Base-by-base conservation (phyloP, 35 echinoderm and acorn worm species). In the Diadema setosum region DNA sequence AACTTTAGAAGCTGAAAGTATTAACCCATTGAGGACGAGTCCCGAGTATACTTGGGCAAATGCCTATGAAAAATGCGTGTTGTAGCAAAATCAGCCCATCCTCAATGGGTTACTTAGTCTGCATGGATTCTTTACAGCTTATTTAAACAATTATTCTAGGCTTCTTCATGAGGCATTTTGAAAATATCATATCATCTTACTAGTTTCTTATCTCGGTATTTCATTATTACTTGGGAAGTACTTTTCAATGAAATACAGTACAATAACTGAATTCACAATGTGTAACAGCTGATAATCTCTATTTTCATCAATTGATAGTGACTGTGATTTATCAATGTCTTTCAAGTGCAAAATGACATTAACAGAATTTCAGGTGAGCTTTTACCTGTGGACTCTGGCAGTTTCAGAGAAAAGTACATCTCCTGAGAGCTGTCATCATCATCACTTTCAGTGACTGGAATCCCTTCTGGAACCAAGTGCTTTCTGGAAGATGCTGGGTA, bases 401-500 rank as follows among this genome's bases (percentile, higher is more conserved):
- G 80, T 83, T 84, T 44, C 41, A 90, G 46, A 24, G 88, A 90
- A 55, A 90, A 90, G 27, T 65, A 42, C 23, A 90, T 84, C 16
- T 90, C 88, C 59, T 90, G 80, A 33, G 88, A 90, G 46, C 88
- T 83, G 31, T 90, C 88, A n/a, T 90, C 88, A 26, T 70, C 41
- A 26, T 80, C 67, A n/a, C 73, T 67, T 34, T 67, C 27, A 15
- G 63, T 67, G n/a, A n/a, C n/a, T n/a, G n/a, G n/a, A n/a, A n/a
- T n/a, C n/a, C n/a, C n/a, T n/a, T n/a, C n/a, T n/a, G n/a, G n/a
- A n/a, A n/a, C n/a, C n/a, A n/a, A n/a, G n/a, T n/a, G n/a, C n/a
- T n/a, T n/a, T n/a, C 48, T 52, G 48, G 48, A 52, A 44, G 39
- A 78, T n/a, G 21, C 24, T 36, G 39, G 36, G 73, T 24, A 41